Base-by-base conservation (phyloP, 2,888 invertebrate genomes). In the Hecatera dysodea region DNA sequence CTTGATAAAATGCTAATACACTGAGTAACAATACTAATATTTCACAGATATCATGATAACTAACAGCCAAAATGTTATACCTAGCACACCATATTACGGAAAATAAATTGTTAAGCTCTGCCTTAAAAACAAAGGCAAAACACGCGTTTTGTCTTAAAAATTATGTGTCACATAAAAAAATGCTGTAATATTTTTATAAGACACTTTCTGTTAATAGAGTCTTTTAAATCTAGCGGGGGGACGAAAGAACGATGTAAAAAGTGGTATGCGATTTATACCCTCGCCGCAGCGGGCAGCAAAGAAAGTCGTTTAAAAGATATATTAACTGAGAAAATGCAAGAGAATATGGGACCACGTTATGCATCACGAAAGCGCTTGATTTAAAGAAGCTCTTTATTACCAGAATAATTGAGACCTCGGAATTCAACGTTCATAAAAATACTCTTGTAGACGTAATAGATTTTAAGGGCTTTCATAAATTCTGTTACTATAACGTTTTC, bases 231-330 rank as follows among this genome's bases (percentile, higher is more conserved):
- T 82, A 82, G 80, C 65, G 24, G 52, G 70, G 86, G 84, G 80
- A 77, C 68, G 56, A 67, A 73, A 57, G 80, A 53, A 66, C 75
- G 67, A 57, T 81, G 77, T 81, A 84, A 86, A 87, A 83, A 86
- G 80, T 78, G 76, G 72, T 72, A 76, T 71, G 81, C 86, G 84
- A 91, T 91, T 91, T 91, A 91, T 89, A 82, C 82, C 81, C 73
- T 53, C 76, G 64, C 80, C 79, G 76, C 86, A 85, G 80, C 83
- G 85, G 79, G 79, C 72, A 80, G 86, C 83, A 87, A 87, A 88
- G 89, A 89, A 89, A 89, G 90, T 91, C 90, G 91, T 92, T 92
- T 86, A 82, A 84, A 90, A 92, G 91, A 93, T 92, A 91, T 92
- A 93, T 92, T 90, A 89, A 90, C 90, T 89, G 87, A 88, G 89